Evolutionary conservation across 2,888 invertebrate species (phyloP).

Genomic region (Hipparchia sbordonii): DNA sequence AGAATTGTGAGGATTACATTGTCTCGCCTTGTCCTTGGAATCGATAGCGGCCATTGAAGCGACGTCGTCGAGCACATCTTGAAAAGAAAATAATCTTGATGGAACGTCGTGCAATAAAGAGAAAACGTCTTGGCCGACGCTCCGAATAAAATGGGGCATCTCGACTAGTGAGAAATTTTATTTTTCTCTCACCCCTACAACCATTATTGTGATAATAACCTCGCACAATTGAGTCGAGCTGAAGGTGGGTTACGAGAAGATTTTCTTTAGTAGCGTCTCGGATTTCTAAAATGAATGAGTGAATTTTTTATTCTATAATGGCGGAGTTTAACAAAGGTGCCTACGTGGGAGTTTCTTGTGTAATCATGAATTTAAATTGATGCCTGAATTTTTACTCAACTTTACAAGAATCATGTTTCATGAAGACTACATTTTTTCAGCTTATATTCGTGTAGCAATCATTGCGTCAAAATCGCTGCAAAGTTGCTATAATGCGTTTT

Average conservation of each 20-base stretch:
- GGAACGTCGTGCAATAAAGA: slow-evolving; percentile 70
- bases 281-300: slow-evolving; percentile 21
- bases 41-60: slow-evolving; percentile 61
- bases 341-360: slow-evolving; percentile 8
- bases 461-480: neutral
- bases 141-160: slow-evolving; percentile 60
- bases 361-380: slow-evolving; percentile 10
- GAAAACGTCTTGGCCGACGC: slow-evolving; percentile 56
- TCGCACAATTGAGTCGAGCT: slow-evolving; percentile 46
- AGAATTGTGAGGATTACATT: slow-evolving; percentile 4
- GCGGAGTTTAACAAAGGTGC: slow-evolving; percentile 10
- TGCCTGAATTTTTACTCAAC: slow-evolving; percentile 4
- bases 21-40: slow-evolving; percentile 44
- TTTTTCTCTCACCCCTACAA: slow-evolving; percentile 57
- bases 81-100: slow-evolving; percentile 75
- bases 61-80: slow-evolving; percentile 57
- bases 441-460: neutral
- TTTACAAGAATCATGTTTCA: neutral
- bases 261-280: slow-evolving; percentile 22
- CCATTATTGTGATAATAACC: slow-evolving; percentile 63
- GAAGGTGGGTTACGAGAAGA: slow-evolving; percentile 13
- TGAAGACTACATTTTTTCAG: neutral
- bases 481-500: neutral
- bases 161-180: slow-evolving; percentile 59
- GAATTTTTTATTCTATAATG: slow-evolving; percentile 18